Conservation (phyloP, 1,140 invertebrate species). For the Anoplolepis gracilipes region DNA sequence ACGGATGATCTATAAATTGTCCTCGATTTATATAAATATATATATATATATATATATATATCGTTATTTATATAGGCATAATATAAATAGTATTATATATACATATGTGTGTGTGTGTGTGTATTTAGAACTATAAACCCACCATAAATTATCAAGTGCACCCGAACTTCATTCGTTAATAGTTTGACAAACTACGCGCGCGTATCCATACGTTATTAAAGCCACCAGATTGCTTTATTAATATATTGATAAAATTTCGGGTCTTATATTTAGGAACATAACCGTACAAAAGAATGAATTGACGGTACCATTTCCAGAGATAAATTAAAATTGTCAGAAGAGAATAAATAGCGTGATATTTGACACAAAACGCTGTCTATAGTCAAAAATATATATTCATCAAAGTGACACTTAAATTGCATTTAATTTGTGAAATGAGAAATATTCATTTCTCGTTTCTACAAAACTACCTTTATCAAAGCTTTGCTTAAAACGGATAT, state of each 20-base stretch:
- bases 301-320: not conserved
- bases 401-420: not conserved
- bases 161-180: conserved; percentile 51
- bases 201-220: conserved; percentile 34
- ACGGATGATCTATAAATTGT: not conserved
- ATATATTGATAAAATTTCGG: conserved; percentile 22
- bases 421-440: not conserved
- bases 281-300: not conserved
- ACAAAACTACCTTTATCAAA: not conserved
- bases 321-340: not conserved
- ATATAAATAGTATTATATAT: not conserved
- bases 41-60: no score
- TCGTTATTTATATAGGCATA: no score
- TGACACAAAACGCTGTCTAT: not conserved
- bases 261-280: conserved; percentile 25
- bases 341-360: not conserved
- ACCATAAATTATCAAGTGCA: conserved; percentile 36
- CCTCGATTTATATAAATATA: not conserved
- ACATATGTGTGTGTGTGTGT: not conserved
- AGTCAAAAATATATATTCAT: not conserved
- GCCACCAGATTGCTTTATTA: not conserved
- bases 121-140: conserved; percentile 5
- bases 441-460: not conserved
- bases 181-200: conserved; percentile 21
- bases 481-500: conserved; percentile 5